Evolutionary conservation across 2,113 vertebrate genomes (phyloP).

Genomic region (Cebus imitator): DNA sequence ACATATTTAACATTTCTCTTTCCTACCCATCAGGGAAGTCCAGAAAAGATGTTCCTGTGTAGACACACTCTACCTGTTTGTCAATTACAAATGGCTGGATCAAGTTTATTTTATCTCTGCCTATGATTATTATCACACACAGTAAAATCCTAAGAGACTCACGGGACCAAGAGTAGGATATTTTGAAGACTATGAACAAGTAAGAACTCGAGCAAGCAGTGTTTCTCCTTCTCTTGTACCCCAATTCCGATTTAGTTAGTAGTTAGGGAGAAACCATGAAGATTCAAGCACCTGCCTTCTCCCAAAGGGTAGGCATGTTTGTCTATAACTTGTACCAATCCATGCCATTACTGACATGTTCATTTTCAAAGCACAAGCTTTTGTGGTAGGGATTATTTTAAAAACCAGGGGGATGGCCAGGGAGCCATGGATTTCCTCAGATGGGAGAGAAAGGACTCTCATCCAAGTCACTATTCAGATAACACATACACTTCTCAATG

Average conservation of each 20-base stretch:
- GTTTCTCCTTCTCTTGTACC: background rate
- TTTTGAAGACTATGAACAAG: background rate
- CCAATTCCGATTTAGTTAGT: background rate
- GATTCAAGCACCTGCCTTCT: background rate
- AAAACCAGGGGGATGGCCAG: background rate
- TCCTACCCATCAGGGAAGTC: background rate
- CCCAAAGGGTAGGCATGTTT: background rate
- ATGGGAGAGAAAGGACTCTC: background rate
- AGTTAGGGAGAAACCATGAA: background rate
- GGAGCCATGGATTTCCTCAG: background rate
- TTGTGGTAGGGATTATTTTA: background rate
- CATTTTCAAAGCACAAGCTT: background rate
- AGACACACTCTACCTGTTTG: background rate
- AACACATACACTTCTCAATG: constrained; percentile 22
- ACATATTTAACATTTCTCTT: background rate
- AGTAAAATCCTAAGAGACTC: constrained; percentile 40
- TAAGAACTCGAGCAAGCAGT: background rate
- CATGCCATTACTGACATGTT: background rate
- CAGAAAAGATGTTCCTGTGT: background rate
- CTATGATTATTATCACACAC: background rate
- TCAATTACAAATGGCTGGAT: background rate
- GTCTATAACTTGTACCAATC: background rate
- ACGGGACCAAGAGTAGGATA: background rate
- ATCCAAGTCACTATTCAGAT: constrained; percentile 79
- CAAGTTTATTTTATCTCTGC: background rate